Conservation (phyloP, 2,888 invertebrate species). For the Nephrotoma guestfalica region DNA sequence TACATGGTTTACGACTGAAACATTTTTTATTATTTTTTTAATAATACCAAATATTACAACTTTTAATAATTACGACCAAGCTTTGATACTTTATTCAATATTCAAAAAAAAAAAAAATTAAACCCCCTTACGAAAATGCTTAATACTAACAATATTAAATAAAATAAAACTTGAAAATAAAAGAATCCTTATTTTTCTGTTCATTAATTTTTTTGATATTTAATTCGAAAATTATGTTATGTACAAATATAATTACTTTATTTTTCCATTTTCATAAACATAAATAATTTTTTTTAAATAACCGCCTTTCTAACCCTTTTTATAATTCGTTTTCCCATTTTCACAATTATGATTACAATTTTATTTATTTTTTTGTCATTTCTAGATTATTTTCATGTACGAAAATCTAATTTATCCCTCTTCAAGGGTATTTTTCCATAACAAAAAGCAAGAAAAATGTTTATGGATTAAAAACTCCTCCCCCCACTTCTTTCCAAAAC, state of each 20-base stretch:
- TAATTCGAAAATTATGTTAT: too few species aligned
- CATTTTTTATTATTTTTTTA: neutral
- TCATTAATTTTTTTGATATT: too few species aligned
- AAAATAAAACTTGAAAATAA: neutral
- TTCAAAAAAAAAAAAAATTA: neutral
- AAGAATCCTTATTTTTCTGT: neutral
- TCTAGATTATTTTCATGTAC: neutral
- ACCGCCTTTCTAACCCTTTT: neutral
- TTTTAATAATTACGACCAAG: neutral
- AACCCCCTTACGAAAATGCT: neutral
- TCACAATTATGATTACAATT: neutral
- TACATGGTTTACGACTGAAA: neutral
- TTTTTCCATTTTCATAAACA: neutral
- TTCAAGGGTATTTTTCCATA: neutral
- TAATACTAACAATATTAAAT: neutral
- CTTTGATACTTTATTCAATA: neutral
- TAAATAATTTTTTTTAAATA: neutral
- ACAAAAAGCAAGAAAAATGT: neutral
- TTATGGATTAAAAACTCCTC: too few species aligned
- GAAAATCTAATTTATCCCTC: neutral
- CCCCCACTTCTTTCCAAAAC: neutral
- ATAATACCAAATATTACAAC: neutral
- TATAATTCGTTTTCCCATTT: neutral
- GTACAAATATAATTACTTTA: neutral
- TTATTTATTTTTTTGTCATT: neutral